Conservation (phyloP, 2,797 vertebrate species). For the Lycodopsis pacificus region DNA sequence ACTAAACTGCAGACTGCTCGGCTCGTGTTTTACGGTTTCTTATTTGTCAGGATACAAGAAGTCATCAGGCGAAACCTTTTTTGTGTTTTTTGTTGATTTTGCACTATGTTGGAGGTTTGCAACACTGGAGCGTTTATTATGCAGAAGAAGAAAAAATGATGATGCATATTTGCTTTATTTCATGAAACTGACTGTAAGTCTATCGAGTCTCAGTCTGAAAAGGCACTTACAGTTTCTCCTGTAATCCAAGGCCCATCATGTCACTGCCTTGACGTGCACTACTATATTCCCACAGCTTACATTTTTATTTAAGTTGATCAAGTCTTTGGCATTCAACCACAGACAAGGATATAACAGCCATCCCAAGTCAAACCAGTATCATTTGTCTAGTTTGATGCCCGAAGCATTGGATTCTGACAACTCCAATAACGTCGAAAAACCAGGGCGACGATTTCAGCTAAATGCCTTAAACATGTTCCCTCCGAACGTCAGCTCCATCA, state of each 20-base stretch:
- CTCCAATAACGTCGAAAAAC: conserved; percentile 54
- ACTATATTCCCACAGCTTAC: conserved; percentile 63
- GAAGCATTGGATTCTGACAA: conserved; percentile 47
- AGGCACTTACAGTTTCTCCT: conserved; percentile 77
- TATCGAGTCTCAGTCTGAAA: conserved; percentile 65
- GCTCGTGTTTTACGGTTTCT: conserved; percentile 79
- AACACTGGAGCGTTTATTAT: conserved; percentile 84
- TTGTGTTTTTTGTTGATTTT: conserved; percentile 73
- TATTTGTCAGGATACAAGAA: conserved; percentile 73
- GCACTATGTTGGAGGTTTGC: conserved; percentile 87
- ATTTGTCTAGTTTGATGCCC: conserved; percentile 47
- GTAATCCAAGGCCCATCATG: conserved; percentile 62
- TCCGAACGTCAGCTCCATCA: conserved; percentile 50
- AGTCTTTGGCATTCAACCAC: conserved; percentile 83
- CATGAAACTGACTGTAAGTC: conserved; percentile 68
- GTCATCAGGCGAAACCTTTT: conserved; percentile 69
- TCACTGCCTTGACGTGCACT: conserved; percentile 77
- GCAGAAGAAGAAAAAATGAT: conserved; percentile 71
- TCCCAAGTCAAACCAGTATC: conserved; percentile 51
- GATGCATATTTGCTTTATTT: conserved; percentile 77
- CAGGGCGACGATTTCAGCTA: conserved; percentile 74
- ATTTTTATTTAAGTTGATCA: conserved; percentile 73
- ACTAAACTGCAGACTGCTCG: conserved; percentile 85
- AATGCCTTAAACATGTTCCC: conserved; percentile 81
- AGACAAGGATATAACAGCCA: conserved; percentile 66